Evolutionary conservation across 2,113 vertebrate species (phyloP).

Genomic region (Oxyruncus cristatus): DNA sequence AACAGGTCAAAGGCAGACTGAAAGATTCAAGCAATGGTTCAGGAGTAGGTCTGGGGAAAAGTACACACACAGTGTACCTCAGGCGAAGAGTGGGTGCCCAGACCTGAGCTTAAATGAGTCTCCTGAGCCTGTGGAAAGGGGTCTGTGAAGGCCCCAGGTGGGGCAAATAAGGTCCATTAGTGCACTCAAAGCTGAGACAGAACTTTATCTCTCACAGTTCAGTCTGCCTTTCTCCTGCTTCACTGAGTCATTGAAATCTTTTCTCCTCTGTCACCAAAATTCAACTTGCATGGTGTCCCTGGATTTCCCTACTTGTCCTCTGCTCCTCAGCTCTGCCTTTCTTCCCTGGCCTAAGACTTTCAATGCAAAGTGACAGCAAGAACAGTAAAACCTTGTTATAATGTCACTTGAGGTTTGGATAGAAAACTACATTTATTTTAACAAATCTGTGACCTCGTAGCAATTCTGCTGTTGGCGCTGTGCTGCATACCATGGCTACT

Average conservation of each 20-base stretch:
- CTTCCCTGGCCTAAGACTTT: background rate
- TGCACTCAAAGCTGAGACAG: background rate
- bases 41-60: background rate
- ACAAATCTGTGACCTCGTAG: background rate
- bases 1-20: background rate
- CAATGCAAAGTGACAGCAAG: constrained; percentile 31
- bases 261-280: background rate
- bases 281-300: background rate
- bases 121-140: background rate
- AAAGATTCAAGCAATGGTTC: background rate
- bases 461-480: background rate
- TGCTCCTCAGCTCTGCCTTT: constrained; percentile 21
- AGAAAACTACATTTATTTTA: constrained; percentile 39
- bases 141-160: background rate
- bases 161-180: background rate
- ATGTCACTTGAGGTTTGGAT: constrained; percentile 46
- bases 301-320: background rate
- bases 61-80: background rate
- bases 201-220: background rate
- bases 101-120: background rate
- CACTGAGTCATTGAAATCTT: background rate
- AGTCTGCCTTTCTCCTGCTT: background rate
- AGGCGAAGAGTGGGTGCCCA: background rate
- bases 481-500: background rate
- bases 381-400: constrained; percentile 42